Conservation (phyloP, 2,797 vertebrate species). For the Aeoliscus strigatus region DNA sequence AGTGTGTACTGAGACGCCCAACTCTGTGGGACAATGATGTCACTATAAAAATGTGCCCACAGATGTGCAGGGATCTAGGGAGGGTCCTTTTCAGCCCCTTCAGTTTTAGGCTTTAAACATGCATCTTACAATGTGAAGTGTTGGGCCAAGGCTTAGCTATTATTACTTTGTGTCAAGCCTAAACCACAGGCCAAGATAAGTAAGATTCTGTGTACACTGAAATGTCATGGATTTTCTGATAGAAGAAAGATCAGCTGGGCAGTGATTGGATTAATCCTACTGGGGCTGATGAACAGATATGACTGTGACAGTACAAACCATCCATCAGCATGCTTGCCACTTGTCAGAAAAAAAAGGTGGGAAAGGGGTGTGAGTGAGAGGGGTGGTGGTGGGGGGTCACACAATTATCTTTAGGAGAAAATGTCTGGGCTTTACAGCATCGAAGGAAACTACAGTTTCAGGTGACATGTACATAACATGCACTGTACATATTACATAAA, state of each 20-base stretch:
- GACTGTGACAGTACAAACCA: conserved; percentile 57
- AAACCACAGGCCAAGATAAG: conserved; percentile 53
- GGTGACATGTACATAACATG: conserved; percentile 51
- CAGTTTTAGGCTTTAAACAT: conserved; percentile 57
- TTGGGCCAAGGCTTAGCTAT: conserved; percentile 49
- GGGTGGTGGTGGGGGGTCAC: too few species aligned
- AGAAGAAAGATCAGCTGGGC: conserved; percentile 64
- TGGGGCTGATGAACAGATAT: conserved; percentile 62
- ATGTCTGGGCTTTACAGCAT: conserved; percentile 34
- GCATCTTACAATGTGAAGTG: conserved; percentile 55
- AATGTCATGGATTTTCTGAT: conserved; percentile 66
- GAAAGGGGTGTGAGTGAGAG: too few species aligned
- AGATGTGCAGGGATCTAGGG: conserved; percentile 66
- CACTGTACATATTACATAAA: too few species aligned
- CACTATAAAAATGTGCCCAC: conserved; percentile 75
- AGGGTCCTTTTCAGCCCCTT: conserved; percentile 62
- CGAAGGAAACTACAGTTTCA: conserved; percentile 25
- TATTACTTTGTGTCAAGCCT: conserved; percentile 55
- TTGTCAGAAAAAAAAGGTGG: conserved; percentile 39
- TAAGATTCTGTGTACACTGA: conserved; percentile 64
- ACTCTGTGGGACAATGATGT: conserved; percentile 77
- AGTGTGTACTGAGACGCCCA: conserved; percentile 60
- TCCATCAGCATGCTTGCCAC: conserved; percentile 55
- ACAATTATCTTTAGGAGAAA: conserved; percentile 21
- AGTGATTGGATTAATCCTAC: conserved; percentile 67